Evolutionary conservation across 2,113 vertebrate genomes (phyloP).

Genomic region (Cromileptes altivelis): DNA sequence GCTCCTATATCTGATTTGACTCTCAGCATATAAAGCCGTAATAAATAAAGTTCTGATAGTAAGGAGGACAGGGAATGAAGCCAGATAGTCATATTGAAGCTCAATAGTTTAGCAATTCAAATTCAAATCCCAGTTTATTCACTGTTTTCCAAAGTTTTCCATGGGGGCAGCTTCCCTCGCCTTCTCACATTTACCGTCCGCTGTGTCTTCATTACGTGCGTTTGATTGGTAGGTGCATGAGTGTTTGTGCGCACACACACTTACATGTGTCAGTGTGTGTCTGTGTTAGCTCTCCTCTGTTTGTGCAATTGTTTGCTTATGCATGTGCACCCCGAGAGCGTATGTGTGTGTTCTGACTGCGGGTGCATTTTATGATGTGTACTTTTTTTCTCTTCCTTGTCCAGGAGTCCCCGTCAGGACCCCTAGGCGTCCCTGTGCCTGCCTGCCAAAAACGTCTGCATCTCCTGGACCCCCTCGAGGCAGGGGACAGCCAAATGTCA

Average conservation of each 20-base stretch:
- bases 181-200: conserved; percentile 54
- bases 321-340: conserved; percentile 48
- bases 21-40: not conserved
- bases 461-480: conserved; percentile 80
- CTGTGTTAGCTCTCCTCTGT: conserved; percentile 27
- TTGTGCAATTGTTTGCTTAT: conserved; percentile 51
- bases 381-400: conserved; percentile 75
- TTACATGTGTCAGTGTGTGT: conserved; percentile 38
- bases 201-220: conserved; percentile 54
- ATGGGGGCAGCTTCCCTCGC: conserved; percentile 49
- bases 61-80: not conserved
- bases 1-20: not conserved
- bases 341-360: conserved; percentile 63
- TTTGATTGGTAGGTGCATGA: conserved; percentile 39
- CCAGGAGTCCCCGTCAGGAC: conserved; percentile 81
- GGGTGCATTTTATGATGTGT: conserved; percentile 67
- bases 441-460: conserved; percentile 81
- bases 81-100: conserved; percentile 12
- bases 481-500: conserved; percentile 81
- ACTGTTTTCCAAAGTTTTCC: conserved; percentile 45
- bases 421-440: conserved; percentile 78
- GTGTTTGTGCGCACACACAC: conserved; percentile 19
- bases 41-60: not conserved
- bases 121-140: conserved; percentile 37
- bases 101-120: conserved; percentile 18